Evolutionary conservation across 2,888 invertebrate genomes (phyloP), one percentile per base, ranked within the genome.

Genomic region (Agrochola litura): DNA sequence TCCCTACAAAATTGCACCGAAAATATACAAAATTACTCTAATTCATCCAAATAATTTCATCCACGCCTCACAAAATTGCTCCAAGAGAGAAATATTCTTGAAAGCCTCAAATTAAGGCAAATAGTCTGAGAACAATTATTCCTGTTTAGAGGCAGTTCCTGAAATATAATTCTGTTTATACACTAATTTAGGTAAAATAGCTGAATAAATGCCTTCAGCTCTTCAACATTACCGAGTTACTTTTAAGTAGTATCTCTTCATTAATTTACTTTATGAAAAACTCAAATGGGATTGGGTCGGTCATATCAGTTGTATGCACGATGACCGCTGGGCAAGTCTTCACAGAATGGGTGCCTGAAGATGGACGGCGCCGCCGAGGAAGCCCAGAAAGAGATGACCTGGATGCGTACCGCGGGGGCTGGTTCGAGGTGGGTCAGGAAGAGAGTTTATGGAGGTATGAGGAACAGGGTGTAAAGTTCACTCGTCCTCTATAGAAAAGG

Each of bases 91-190:
- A 76, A 75, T 75, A 73, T 82, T 76, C 73, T 72, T 64, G 71
- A 77, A 73, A 73, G 80, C 66, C 73, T 76, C 61, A 76, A 88
- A 80, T 83, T 82, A 83, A 66, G 64, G 77, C 72, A 68, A 82
- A n/a, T 73, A 61, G 73, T 75, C 67, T 67, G 19, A 16, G 71
- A 74, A 79, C 77, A 77, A 79, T 84, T 74, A 79, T 75, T 70
- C 10, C 49, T 43, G 68, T 75, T 79, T 67, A 80, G 30, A 67
- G 43, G 70, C 65, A 52, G 69, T 79, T 85, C 19, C n/a, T 16
- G 74, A 61, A 82, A 74, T 80, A 71, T 82, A 78, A 87, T 87
- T 85, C 83, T 87, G 85, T 86, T 85, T 85, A 77, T 83, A 37
- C 6, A 58, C 61, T 73, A 60, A 75, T 76, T 87, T 78, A 76